phyloP scores from a whole-genome alignment of 2,113 vertebrate species.

The Callorhinus ursinus region DNA sequence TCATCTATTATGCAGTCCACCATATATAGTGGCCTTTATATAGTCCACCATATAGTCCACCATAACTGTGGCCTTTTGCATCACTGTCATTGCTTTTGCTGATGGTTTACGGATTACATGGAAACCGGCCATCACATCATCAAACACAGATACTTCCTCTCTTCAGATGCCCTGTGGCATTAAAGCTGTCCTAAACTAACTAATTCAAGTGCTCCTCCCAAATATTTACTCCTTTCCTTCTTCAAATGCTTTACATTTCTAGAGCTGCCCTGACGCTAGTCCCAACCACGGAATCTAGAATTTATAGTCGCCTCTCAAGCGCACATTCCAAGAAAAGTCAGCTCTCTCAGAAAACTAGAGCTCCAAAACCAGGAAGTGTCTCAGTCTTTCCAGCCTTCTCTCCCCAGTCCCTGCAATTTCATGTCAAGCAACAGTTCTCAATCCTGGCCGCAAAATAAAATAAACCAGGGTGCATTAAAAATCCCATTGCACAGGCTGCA shows the following conservation, averaged over 20 bases:
- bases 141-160: neutral
- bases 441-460: neutral
- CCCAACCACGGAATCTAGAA: neutral
- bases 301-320: neutral
- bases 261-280: neutral
- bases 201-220: neutral
- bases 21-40: neutral
- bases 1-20: neutral
- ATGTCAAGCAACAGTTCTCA: neutral
- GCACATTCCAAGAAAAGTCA: neutral
- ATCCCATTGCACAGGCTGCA: neutral
- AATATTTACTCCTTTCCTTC: neutral
- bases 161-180: neutral
- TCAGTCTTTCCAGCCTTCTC: neutral
- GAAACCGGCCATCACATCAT: neutral
- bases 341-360: neutral
- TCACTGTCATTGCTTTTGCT: neutral
- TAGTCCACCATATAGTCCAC: neutral
- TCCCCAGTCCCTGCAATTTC: neutral
- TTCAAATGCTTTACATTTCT: neutral
- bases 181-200: neutral
- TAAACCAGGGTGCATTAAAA: neutral
- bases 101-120: neutral
- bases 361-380: neutral
- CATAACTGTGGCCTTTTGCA: neutral